Evolutionary conservation across 2,797 vertebrate genomes (phyloP).

Genomic region (Karalla daura): DNA sequence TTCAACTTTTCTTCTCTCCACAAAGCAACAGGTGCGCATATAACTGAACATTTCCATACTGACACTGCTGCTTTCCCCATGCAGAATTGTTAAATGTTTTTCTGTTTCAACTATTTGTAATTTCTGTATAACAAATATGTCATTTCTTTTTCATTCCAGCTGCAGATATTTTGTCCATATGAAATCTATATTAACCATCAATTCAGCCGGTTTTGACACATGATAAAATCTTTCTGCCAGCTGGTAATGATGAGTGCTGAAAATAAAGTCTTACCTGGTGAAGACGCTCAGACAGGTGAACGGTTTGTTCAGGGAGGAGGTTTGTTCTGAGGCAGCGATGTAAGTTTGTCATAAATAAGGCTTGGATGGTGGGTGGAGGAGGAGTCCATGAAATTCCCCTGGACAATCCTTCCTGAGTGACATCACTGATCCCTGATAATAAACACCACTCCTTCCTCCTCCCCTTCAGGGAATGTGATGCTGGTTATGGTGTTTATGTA

Average conservation of each 20-base stretch:
- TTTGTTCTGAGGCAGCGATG: slow-evolving; percentile 32
- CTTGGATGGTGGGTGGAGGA: slow-evolving; percentile 48
- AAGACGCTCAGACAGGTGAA: slow-evolving; percentile 38
- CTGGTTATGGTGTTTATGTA: neutral
- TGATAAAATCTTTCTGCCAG: neutral
- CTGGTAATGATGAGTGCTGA: neutral
- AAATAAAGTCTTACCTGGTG: slow-evolving; percentile 69
- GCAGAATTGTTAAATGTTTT: neutral
- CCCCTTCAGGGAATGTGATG: neutral
- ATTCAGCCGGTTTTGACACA: too few species aligned
- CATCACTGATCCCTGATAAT: slow-evolving; percentile 28
- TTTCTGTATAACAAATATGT: too few species aligned
- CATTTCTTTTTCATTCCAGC: too few species aligned
- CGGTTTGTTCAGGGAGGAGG: too few species aligned
- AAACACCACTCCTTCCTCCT: slow-evolving; percentile 28
- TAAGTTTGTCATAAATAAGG: slow-evolving; percentile 61
- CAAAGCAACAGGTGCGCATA: neutral
- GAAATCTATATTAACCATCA: neutral
- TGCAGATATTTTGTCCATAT: neutral
- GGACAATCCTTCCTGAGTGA: slow-evolving; percentile 33
- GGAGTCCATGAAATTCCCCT: slow-evolving; percentile 64
- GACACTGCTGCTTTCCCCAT: neutral
- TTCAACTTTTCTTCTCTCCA: neutral
- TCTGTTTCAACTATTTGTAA: neutral
- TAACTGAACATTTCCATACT: neutral